Evolutionary conservation across 1,140 invertebrate genomes (phyloP).

Genomic region (Drosophila setifemur): DNA sequence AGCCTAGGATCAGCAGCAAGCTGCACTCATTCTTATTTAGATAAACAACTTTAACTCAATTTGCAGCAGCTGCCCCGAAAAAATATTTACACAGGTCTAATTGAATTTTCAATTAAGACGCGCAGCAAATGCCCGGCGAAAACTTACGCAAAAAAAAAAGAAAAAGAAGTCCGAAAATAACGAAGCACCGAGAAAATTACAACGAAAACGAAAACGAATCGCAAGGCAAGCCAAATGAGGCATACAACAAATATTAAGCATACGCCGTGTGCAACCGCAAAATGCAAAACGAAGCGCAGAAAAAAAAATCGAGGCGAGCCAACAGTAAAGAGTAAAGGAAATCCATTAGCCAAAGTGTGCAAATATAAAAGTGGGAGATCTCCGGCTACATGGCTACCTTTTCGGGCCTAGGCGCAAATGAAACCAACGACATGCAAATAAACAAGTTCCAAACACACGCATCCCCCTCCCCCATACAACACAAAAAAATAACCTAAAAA

Average conservation of each 20-base stretch:
- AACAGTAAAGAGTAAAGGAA: conserved; percentile 39
- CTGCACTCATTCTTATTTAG: conserved; percentile 71
- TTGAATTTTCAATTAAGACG: conserved; percentile 81
- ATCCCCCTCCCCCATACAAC: not conserved
- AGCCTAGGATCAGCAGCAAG: conserved; percentile 11
- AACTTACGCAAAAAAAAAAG: not conserved
- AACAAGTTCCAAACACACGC: conserved; percentile 51
- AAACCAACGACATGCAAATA: conserved; percentile 75
- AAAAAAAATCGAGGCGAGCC: not conserved
- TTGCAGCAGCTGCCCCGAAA: conserved; percentile 62
- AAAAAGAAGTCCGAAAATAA: not conserved
- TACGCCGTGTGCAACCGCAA: conserved; percentile 72
- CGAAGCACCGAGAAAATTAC: not conserved
- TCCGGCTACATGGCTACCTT: conserved; percentile 31
- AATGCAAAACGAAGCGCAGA: conserved; percentile 14
- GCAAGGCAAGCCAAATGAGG: conserved; percentile 69
- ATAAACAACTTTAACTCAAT: conserved; percentile 77
- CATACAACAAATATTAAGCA: conserved; percentile 76
- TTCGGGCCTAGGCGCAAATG: conserved; percentile 64
- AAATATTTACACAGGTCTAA: conserved; percentile 80
- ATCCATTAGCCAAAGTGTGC: conserved; percentile 76
- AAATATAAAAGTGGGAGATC: conserved; percentile 55
- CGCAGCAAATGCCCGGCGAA: conserved; percentile 46
- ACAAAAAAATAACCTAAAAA: conserved; percentile 21
- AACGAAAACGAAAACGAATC: conserved; percentile 9